Conservation (phyloP, 1,140 invertebrate species). For the Drosophila littoralis region DNA sequence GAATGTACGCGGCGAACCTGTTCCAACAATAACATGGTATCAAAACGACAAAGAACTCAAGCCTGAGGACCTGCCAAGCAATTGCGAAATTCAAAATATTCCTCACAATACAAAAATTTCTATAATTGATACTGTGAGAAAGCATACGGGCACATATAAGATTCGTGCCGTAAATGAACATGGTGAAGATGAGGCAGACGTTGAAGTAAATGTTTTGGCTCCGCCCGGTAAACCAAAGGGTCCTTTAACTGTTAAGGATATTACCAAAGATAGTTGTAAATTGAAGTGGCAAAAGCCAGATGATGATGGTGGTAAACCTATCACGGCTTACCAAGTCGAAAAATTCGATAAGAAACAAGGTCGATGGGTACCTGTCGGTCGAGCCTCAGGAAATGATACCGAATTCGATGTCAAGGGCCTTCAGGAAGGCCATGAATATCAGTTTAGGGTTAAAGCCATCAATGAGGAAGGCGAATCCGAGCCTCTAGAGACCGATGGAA, state of each 20-base stretch:
- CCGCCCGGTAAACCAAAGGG: slow-evolving; percentile 94
- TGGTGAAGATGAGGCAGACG: slow-evolving; percentile 96
- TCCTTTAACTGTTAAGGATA: slow-evolving; percentile 95
- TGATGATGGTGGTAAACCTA: slow-evolving; percentile 98
- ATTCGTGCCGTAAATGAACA: slow-evolving; percentile 96
- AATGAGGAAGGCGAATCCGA: slow-evolving; percentile 99
- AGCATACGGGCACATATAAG: slow-evolving; percentile 95
- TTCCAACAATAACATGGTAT: slow-evolving; percentile 95
- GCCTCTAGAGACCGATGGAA: slow-evolving; percentile 94
- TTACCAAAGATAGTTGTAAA: slow-evolving; percentile 94
- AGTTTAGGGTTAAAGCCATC: slow-evolving; percentile 98
- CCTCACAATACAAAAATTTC: slow-evolving; percentile 97
- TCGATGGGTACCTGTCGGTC: slow-evolving; percentile 96
- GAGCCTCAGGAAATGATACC: slow-evolving; percentile 89
- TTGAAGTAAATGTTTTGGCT: slow-evolving; percentile 95
- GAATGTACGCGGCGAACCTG: slow-evolving; percentile 97
- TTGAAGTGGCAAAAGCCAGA: slow-evolving; percentile 98
- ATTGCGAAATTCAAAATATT: slow-evolving; percentile 94
- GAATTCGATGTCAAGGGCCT: slow-evolving; percentile 96
- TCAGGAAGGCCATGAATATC: slow-evolving; percentile 96
- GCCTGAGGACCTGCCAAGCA: slow-evolving; percentile 86
- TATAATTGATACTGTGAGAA: slow-evolving; percentile 92
- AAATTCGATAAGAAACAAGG: slow-evolving; percentile 97
- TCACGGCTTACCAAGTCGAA: slow-evolving; percentile 98
- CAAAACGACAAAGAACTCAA: slow-evolving; percentile 85